Evolutionary conservation across 2,888 invertebrate species (phyloP), one percentile per base, ranked within the genome.

Genomic region (Amiota minor): DNA sequence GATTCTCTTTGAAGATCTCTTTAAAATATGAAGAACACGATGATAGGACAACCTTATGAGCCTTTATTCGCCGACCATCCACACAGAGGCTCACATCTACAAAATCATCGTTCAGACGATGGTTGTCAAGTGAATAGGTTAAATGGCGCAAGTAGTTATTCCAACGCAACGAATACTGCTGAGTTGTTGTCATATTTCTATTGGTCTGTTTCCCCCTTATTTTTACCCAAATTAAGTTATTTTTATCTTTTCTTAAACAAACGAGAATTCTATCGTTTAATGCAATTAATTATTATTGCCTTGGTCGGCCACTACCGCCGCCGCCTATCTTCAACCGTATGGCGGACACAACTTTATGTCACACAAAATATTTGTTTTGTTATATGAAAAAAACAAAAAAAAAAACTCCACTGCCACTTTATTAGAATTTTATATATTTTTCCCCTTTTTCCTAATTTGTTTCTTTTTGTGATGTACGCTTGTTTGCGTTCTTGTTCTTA

Each of bases 11-110:
- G 77, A 93, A 93, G 80, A 93, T 92, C 85, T 93, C 92, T 79
- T 91, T 92, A 87, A 96, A 96, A 88, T 96, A 96, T 79, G 92
- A 92, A 84, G 96, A 96, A 88, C 96, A 96, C 9, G 96, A 96
- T 0, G 96, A 95, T 23, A 96, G 91, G 70, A 96, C 92, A 91
- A 96, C 94, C 91, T 95, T 95, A 87, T 96, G 96, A 55, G 96
- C 96, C 85, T 93, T 93, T 79, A 96, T 94, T 90, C 94, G 93
- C 75, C 94, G 93, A 77, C 96, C 96, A 89, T 96, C 96, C 87
- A 95, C 96, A 88, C 95, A 95, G 77, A 96, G 90, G 75, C 96
- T 96, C 71, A 96, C 96, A 91, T 96, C 96, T 71, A 95, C 95
- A 77, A 96, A 92, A 90, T 92, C 93, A 89, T 93, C 92, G 83